A percentile compares a stretch with the other conserved stretches of the same genome.
Conservation (phyloP, 2,888 invertebrate species). For the Calliscelio sp. region DNA sequence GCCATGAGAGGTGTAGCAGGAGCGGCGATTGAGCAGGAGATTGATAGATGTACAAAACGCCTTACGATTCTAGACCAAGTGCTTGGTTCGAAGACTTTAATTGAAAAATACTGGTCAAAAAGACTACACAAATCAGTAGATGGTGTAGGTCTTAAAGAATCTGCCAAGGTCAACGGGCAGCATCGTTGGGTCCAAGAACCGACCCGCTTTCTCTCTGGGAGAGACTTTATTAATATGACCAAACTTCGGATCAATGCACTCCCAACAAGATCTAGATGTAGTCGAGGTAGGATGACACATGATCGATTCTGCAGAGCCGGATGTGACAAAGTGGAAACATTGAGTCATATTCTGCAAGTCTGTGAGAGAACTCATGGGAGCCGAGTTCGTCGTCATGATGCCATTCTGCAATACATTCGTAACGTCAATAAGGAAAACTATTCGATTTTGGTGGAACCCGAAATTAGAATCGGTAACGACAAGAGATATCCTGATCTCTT, state of each 20-base stretch:
- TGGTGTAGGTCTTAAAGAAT: background rate
- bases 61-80: background rate
- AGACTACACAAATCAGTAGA: background rate
- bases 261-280: conserved; percentile 77
- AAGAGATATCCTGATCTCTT: conserved; percentile 60
- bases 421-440: background rate
- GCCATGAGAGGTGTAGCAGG: background rate
- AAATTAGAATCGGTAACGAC: background rate
- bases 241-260: background rate
- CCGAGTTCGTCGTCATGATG: conserved; percentile 80
- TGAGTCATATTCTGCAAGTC: conserved; percentile 80
- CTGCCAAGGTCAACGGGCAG: conserved; percentile 22
- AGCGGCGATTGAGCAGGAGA: background rate
- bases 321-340: conserved; percentile 75
- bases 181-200: conserved; percentile 73
- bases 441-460: background rate
- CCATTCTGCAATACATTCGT: background rate
- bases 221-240: background rate
- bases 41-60: background rate
- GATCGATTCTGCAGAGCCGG: background rate
- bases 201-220: conserved; percentile 61
- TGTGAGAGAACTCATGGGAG: conserved; percentile 81
- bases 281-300: conserved; percentile 72
- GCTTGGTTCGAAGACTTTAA: background rate
- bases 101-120: background rate